Conservation (phyloP, 2,113 vertebrate species). For the Chrysochloris asiatica region DNA sequence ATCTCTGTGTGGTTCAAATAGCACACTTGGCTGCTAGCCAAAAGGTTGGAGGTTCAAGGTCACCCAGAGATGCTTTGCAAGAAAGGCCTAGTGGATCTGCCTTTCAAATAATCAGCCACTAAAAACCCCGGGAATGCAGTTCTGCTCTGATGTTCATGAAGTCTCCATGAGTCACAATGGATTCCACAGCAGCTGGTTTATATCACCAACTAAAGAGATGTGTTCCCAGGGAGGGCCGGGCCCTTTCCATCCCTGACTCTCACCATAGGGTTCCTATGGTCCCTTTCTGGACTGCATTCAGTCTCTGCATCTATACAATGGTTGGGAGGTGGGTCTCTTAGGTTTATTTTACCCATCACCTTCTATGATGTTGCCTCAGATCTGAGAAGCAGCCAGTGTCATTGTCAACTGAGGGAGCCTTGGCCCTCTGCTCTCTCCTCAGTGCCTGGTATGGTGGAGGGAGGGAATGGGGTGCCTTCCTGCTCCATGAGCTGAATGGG, state of each 20-base stretch:
- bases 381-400: background rate
- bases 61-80: background rate
- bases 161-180: too few species aligned
- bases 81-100: background rate
- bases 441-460: background rate
- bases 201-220: too few species aligned
- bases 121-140: too few species aligned
- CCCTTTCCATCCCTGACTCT: too few species aligned
- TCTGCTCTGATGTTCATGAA: too few species aligned
- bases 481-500: background rate
- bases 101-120: background rate
- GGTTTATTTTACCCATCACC: too few species aligned
- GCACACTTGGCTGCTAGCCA: background rate
- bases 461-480: too few species aligned
- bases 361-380: background rate
- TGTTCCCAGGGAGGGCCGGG: too few species aligned
- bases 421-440: background rate
- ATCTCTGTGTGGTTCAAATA: background rate
- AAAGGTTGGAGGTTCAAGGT: too few species aligned
- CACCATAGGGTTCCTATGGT: background rate
- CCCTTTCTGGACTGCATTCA: background rate
- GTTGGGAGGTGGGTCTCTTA: background rate
- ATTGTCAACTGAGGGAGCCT: background rate
- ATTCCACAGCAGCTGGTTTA: too few species aligned
- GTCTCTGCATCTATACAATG: background rate